A percentile compares a stretch with the other conserved stretches of the same genome.
These are phyloP conservation scores for Sitta carolinensis DNA, from an alignment of 2,797 vertebrate genomes.

Conservation along the genomic window DNA sequence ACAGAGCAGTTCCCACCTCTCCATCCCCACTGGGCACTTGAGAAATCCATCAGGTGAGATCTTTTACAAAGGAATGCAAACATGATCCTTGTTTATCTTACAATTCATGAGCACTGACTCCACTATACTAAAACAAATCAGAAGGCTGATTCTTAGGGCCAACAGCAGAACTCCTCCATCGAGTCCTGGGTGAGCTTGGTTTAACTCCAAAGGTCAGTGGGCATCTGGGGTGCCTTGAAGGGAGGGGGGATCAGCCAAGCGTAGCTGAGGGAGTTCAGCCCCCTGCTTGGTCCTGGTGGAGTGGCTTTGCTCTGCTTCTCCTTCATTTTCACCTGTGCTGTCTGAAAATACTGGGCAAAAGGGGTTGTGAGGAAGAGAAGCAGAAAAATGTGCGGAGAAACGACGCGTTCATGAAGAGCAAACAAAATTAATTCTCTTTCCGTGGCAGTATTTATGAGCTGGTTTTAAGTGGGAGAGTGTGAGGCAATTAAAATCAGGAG, in stretches of 20 bases:
- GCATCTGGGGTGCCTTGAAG: accelerated
- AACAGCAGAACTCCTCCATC: not conserved
- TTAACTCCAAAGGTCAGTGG: not conserved
- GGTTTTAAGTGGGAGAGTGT: not conserved
- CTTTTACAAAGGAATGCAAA: too few species aligned
- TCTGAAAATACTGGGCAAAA: not conserved
- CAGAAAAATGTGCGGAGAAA: not conserved
- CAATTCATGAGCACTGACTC: too few species aligned
- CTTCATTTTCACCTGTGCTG: not conserved
- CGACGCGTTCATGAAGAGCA: not conserved
- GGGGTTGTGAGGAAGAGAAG: not conserved
- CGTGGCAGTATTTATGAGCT: not conserved
- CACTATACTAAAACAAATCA: too few species aligned
- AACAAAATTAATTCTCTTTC: not conserved
- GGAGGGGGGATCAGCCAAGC: not conserved
- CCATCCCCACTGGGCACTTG: too few species aligned
- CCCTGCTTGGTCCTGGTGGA: not conserved
- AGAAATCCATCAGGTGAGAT: too few species aligned
- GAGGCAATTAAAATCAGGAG: not conserved
- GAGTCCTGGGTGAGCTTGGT: not conserved
- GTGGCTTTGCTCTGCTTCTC: not conserved
- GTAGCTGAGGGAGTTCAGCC: not conserved
- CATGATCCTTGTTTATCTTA: too few species aligned
- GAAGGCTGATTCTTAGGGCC: too few species aligned
- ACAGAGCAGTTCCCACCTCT: too few species aligned